A percentile compares a stretch with the other conserved stretches of the same genome.
These are phyloP conservation scores for Lasioglossum calceatum DNA, from an alignment of 2,888 invertebrate genomes.

Conservation along the genomic window DNA sequence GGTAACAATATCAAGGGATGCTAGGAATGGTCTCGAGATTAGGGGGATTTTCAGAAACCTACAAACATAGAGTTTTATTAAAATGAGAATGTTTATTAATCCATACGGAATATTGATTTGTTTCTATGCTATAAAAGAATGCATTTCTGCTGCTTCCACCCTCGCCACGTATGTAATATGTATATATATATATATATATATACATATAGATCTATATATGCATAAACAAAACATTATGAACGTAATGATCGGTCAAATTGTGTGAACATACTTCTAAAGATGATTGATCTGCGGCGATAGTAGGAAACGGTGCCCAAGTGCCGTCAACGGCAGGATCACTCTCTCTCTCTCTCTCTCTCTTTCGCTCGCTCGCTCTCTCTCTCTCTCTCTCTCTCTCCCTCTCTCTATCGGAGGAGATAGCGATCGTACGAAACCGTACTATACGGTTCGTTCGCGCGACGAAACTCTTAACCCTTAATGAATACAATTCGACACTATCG, in stretches of 20 bases:
- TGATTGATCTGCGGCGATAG: slow-evolving; percentile 37
- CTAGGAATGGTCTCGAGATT: slow-evolving; percentile 1
- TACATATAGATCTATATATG: neutral
- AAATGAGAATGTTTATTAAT: slow-evolving; percentile 78
- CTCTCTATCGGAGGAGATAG: neutral
- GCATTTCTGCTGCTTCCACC: slow-evolving; percentile 61
- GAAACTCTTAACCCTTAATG: slow-evolving; percentile 41
- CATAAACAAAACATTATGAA: slow-evolving; percentile 66
- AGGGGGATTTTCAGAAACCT: neutral
- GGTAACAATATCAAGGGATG: neutral
- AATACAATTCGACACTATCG: slow-evolving; percentile 41
- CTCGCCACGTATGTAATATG: slow-evolving; percentile 32
- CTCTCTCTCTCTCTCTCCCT: neutral
- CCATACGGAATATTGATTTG: slow-evolving; percentile 67
- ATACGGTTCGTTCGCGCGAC: neutral
- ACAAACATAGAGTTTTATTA: slow-evolving; percentile 69
- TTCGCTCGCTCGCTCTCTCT: neutral
- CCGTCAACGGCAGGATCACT: slow-evolving; percentile 53
- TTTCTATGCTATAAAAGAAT: slow-evolving; percentile 75
- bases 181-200: neutral
- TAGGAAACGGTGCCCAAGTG: slow-evolving; percentile 42
- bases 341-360: neutral
- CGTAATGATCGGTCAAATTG: slow-evolving; percentile 30
- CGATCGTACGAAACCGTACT: slow-evolving; percentile 20
- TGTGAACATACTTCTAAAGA: slow-evolving; percentile 30